Evolutionary conservation across 2,113 vertebrate species (phyloP), one percentile per base, ranked within the genome.

Genomic region (Nycticorax nycticorax): DNA sequence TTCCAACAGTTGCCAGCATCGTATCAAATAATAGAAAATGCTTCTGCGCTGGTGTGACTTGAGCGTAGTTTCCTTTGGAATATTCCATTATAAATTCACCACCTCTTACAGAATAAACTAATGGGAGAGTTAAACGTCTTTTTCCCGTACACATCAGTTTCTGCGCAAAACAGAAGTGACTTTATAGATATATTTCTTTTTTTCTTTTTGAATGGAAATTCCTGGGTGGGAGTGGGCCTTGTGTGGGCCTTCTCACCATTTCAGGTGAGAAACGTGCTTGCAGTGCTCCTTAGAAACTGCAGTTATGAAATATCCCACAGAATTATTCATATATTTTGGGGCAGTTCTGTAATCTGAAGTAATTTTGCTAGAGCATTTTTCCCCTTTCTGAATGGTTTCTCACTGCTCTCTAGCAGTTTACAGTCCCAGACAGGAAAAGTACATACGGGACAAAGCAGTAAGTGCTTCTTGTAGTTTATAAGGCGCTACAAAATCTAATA

Each of bases 21-120:
- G 41, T 92, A 80, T 92, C 62, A 88, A 63, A 77, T 67, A 91
- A 77, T 67, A 91, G 56, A 89, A 96, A 91, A 43, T 41, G 33
- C 16, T 84, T 81, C 64, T 89, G 47, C 3, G 6, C 20, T 1
- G 1, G 4, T 1, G 0, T 67, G 75, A 24, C 45, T 47, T 63
- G 10, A 81, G 17, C 0, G 1, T 6, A 33, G 47, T 86, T 90
- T 90, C 28, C 22, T 78, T 67, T 47, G 64, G 83, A 96, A 93
- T 93, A 95, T 93, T 92, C 88, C 83, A 22, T 9, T 85, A 35
- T 48, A 87, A 73, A 59, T 88, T 75, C 56, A 56, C 13, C n/a
- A 69, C 2, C 4, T 37, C 18, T 48, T 62, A 35, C 41, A 67
- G 35, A 73, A 71, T 27, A 43, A 60, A 22, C 11, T 47, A 26